A percentile compares a stretch with the other conserved stretches of the same genome.
Evolutionary conservation across 2,797 vertebrate species (phyloP).

Genomic region (Neosalanx taihuensis): DNA sequence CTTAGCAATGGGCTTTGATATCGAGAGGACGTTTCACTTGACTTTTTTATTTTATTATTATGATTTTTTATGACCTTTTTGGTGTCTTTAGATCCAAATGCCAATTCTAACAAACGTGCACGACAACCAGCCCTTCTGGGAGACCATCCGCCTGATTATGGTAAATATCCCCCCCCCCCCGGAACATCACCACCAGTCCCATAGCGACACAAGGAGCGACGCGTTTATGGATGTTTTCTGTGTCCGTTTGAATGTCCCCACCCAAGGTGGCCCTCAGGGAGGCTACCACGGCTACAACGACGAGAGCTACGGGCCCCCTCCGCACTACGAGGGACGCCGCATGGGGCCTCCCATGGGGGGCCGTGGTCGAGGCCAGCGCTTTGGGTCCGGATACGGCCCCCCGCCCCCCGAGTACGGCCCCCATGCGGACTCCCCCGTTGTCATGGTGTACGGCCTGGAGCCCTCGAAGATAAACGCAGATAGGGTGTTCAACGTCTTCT

Average conservation of each 20-base stretch:
- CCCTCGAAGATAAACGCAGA: constrained; percentile 90
- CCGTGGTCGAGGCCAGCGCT: constrained; percentile 81
- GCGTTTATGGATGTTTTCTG: too few relatives aligned
- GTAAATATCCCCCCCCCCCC: constrained; percentile 61
- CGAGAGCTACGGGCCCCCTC: constrained; percentile 84
- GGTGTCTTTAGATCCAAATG: constrained; percentile 72
- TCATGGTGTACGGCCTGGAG: constrained; percentile 93
- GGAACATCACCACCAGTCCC: neutral
- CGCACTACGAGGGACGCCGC: constrained; percentile 82
- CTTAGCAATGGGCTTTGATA: constrained; percentile 5
- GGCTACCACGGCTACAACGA: constrained; percentile 88
- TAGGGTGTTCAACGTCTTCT: constrained; percentile 91
- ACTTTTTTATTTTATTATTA: neutral
- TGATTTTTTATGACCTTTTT: constrained; percentile 9
- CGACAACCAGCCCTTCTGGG: constrained; percentile 91
- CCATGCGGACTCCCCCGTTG: constrained; percentile 88
- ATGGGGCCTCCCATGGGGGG: constrained; percentile 87
- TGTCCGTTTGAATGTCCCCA: neutral
- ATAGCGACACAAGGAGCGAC: too few relatives aligned
- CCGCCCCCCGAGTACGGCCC: constrained; percentile 85
- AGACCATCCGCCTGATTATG: constrained; percentile 93
- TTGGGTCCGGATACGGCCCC: constrained; percentile 83
- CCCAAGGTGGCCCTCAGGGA: constrained; percentile 83
- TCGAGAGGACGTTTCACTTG: constrained; percentile 34
- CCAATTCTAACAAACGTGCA: constrained; percentile 90